Base-by-base conservation (phyloP, 2,113 vertebrate genomes). In the Phyllostomus discolor region DNA sequence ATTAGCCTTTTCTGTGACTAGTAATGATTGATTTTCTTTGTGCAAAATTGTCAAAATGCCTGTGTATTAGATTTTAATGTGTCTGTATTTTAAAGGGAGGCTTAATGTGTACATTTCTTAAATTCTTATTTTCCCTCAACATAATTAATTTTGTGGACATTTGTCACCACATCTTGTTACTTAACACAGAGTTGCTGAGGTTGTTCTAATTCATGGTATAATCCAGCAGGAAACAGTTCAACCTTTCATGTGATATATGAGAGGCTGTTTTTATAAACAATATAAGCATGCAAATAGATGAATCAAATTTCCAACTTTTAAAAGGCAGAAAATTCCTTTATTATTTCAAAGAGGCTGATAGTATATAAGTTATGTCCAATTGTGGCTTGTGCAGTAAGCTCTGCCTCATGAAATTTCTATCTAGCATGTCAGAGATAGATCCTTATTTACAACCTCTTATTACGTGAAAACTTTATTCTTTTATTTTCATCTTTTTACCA, bases 201-300 rank as follows among this genome's bases (percentile, higher is more conserved):
- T 54, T 97, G 24, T n/a, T 84, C 38, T 97, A 94, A 97, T 80
- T 98, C 96, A 98, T 52, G 52, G 12, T 52, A 75, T 95, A 97
- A 94, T 94, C 89, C 86, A 85, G 66, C 35, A 95, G 72, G 72
- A 97, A 81, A 28, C 94, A 50, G 88, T 70, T 88, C 95, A 95
- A 91, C 31, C 91, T 97, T 96, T 82, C 86, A 31, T 76, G 48
- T 91, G 64, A 95, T n/a, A 76, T 52, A 84, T 96, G 96, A 97
- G 83, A 94, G 52, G 38, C 66, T 98, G 10, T 64, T 93, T 5
- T 78, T 96, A 78, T 15, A 92, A 95, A 96, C 83, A 95, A 88
- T 41, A 64, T 19, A 14, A 96, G 54, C 31, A 20, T 14, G 10
- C 76, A 82, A 75, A 83, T 28, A 78, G 3, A 35, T 2, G 64